Base-by-base conservation (phyloP, 2,888 invertebrate species). In the Drosophila mulleri region DNA sequence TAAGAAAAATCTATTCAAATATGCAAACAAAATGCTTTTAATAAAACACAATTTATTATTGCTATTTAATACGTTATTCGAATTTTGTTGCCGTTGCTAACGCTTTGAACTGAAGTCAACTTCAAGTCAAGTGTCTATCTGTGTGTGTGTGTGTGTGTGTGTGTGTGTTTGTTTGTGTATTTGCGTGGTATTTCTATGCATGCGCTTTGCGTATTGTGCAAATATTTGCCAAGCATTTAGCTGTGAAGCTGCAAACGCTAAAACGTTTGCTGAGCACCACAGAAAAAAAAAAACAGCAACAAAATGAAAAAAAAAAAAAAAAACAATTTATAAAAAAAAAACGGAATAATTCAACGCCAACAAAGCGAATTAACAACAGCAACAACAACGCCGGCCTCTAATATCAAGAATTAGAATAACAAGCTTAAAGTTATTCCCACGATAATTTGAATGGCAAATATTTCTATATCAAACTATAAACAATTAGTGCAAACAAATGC, bases 181-280 rank as follows among this genome's bases (percentile, higher is more conserved):
- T 41, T 41, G 12, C 14, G 48, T 62, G 23, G 23, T 23, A 14
- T n/a, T 63, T 63, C 80, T 82, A 82, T 88, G 80, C 69, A 85
- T 48, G 52, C 66, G 67, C 62, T 67, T 81, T 62, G 72, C 75
- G 67, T 75, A 75, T 78, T 83, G 72, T 76, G 78, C 76, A 78
- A 87, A 88, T 89, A 88, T 88, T 88, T 89, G 88, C 68, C 47
- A 72, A 88, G 89, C 90, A 78, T 84, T 90, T 88, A 88, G 71
- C 82, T 80, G 69, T 72, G 45, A 56, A 50, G 42, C 45, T 54
- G 53, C 48, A 52, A 54, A 53, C 45, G 44, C 48, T 58, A 12
- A 62, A 67, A 48, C 52, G 62, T 63, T 73, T 67, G 59, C n/a
- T n/a, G 14, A 14, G 18, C 14, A 11, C 54, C 57, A 59, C 14